Percentiles rank a stretch among this genome's conserved stretches.
Conservation (phyloP, 2,888 invertebrate genomes). For the Phorcus lineatus region DNA sequence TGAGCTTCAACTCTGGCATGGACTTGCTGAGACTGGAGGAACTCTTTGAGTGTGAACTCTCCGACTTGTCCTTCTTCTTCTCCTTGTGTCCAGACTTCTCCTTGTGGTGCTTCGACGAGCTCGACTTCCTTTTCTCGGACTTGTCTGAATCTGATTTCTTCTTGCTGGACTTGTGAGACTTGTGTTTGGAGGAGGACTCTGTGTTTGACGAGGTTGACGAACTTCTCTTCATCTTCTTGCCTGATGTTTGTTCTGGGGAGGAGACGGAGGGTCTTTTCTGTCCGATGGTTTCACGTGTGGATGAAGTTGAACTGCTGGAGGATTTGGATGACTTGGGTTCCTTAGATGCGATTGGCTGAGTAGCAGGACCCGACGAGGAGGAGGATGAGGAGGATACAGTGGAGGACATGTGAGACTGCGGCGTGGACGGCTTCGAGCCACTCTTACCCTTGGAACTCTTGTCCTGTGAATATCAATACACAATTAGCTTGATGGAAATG, state of each 20-base stretch:
- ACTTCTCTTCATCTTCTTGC: constrained; percentile 48
- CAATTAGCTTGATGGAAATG: too few species aligned
- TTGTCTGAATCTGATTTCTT: constrained; percentile 22
- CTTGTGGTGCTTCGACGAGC: constrained; percentile 25
- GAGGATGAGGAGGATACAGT: constrained; percentile 3
- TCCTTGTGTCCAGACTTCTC: constrained; percentile 1
- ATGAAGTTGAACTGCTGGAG: constrained; percentile 27
- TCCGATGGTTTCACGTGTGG: constrained; percentile 22
- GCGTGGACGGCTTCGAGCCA: constrained; percentile 22
- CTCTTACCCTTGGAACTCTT: constrained; percentile 25
- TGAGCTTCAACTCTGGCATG: constrained; percentile 1
- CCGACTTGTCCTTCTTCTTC: constrained; percentile 22
- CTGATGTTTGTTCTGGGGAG: constrained; percentile 23
- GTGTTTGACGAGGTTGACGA: constrained; percentile 22
- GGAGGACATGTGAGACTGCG: constrained; percentile 12
- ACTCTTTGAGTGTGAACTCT: constrained; percentile 12
- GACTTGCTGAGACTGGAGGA: constrained; percentile 18
- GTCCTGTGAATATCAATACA: constrained; percentile 22
- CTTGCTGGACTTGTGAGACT: constrained; percentile 28
- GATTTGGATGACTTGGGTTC: constrained; percentile 30
- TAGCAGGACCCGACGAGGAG: not conserved
- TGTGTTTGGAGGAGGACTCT: constrained; percentile 37
- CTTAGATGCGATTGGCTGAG: constrained; percentile 29
- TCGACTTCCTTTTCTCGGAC: constrained; percentile 26
- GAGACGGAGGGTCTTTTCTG: constrained; percentile 32